Evolutionary conservation across 1,140 invertebrate genomes (phyloP).

Genomic region (Rhynchophorus ferrugineus): DNA sequence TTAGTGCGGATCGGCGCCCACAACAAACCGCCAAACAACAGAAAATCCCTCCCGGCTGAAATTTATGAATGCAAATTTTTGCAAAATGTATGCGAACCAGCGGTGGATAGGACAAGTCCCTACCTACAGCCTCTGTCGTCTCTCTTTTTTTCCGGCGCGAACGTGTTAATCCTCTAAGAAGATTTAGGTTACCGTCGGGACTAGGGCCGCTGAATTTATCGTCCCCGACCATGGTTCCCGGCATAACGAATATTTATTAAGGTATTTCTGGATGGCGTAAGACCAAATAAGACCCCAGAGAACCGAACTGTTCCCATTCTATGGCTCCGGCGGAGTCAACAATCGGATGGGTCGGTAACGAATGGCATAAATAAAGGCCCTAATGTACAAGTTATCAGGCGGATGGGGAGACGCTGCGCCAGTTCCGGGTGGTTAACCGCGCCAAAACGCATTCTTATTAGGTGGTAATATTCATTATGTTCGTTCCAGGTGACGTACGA

Average conservation of each 20-base stretch:
- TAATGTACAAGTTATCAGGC: not conserved
- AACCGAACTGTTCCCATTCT: conserved; percentile 8
- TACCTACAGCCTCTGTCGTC: too few species aligned
- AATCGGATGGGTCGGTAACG: conserved; percentile 2
- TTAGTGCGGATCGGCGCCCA: too few species aligned
- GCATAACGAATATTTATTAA: conserved; percentile 21
- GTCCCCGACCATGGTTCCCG: conserved; percentile 6
- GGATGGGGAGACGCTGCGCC: not conserved
- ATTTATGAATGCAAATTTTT: too few species aligned
- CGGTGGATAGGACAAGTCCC: too few species aligned
- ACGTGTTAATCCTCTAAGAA: conserved; percentile 17
- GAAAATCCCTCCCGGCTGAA: too few species aligned
- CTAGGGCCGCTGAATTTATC: conserved; percentile 12
- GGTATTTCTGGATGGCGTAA: conserved; percentile 11
- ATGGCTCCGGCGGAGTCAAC: conserved; percentile 7
- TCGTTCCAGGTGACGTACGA: too few species aligned
- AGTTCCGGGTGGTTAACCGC: too few species aligned
- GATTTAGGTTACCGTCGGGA: conserved; percentile 14
- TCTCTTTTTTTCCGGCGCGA: not conserved
- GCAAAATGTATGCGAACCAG: too few species aligned
- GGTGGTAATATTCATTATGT: too few species aligned
- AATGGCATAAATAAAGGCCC: conserved; percentile 8
- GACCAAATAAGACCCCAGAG: conserved; percentile 17
- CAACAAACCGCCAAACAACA: too few species aligned
- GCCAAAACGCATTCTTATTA: too few species aligned